Evolutionary conservation across 2,113 vertebrate species (phyloP).

Genomic region (Lepidothrix coronata): DNA sequence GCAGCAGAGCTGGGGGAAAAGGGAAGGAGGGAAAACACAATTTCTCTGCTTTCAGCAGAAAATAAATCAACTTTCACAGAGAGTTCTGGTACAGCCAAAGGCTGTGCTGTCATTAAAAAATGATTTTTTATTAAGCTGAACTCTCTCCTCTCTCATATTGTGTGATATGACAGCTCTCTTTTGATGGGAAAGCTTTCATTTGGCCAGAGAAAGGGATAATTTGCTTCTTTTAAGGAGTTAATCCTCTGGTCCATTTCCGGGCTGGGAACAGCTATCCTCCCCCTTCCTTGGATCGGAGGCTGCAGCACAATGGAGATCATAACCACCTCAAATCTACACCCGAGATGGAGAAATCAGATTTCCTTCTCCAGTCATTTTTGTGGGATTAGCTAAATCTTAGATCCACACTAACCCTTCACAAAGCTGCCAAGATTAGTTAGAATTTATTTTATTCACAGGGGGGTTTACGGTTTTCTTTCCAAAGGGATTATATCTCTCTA

Average conservation of each 20-base stretch:
- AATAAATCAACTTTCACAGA: constrained; percentile 52
- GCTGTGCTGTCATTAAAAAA: constrained; percentile 35
- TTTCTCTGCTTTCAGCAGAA: constrained; percentile 29
- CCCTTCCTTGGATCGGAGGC: constrained; percentile 32
- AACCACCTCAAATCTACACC: constrained; percentile 78
- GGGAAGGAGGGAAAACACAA: not conserved
- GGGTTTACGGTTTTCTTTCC: constrained; percentile 78
- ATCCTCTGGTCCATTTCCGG: constrained; percentile 70
- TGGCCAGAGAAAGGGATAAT: constrained; percentile 69
- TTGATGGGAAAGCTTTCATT: constrained; percentile 70
- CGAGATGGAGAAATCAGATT: constrained; percentile 92
- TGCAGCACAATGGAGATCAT: constrained; percentile 85
- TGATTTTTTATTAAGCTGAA: constrained; percentile 47
- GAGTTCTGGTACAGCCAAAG: not conserved
- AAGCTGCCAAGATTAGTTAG: constrained; percentile 93
- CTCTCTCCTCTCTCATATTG: constrained; percentile 50
- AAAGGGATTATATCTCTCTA: constrained; percentile 81
- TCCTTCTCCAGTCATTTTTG: constrained; percentile 84
- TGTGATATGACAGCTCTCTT: constrained; percentile 72
- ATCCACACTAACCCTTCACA: constrained; percentile 89
- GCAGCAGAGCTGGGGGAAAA: not conserved
- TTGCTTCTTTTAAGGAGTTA: constrained; percentile 70
- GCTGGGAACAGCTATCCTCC: constrained; percentile 59
- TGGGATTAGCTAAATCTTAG: constrained; percentile 91
- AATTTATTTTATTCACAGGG: constrained; percentile 85